A percentile compares a stretch with the other conserved stretches of the same genome.
phyloP scores from a whole-genome alignment of 2,888 invertebrate species.

The Papilio elwesi region DNA sequence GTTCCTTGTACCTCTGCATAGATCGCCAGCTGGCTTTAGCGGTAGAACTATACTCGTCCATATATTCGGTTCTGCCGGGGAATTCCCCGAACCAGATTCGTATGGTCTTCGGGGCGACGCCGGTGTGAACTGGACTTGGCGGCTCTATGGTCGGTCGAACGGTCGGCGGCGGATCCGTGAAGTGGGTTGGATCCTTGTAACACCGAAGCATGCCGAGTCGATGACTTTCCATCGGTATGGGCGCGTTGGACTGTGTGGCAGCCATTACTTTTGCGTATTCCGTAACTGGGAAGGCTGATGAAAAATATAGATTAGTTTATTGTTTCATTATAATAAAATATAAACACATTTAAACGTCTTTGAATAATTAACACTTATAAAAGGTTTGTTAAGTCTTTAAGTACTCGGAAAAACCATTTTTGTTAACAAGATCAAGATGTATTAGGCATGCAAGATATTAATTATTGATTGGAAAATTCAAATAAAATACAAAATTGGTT shows the following conservation, averaged over 20 bases:
- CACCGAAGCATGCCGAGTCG: slow-evolving; percentile 83
- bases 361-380: too few species aligned
- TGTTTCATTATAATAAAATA: too few species aligned
- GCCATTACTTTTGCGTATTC: slow-evolving; percentile 84
- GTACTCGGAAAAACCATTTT: too few species aligned
- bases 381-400: too few species aligned
- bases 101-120: slow-evolving; percentile 75
- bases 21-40: slow-evolving; percentile 84
- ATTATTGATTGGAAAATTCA: too few species aligned
- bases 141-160: slow-evolving; percentile 84
- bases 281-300: slow-evolving; percentile 76
- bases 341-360: too few species aligned
- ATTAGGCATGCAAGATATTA: too few species aligned
- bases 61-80: slow-evolving; percentile 86
- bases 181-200: slow-evolving; percentile 86
- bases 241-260: slow-evolving; percentile 84
- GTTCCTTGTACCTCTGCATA: slow-evolving; percentile 86
- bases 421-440: too few species aligned
- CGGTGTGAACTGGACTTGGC: slow-evolving; percentile 66
- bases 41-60: slow-evolving; percentile 85
- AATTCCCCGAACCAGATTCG: slow-evolving; percentile 82
- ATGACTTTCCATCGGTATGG: slow-evolving; percentile 83
- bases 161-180: slow-evolving; percentile 78
- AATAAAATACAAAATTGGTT: too few species aligned
- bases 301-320: slow-evolving; percentile 32